Percentiles rank a stretch among this genome's conserved stretches.
These are phyloP conservation scores for Littorina saxatilis DNA, from an alignment of 1,140 invertebrate genomes.

Conservation along the genomic window DNA sequence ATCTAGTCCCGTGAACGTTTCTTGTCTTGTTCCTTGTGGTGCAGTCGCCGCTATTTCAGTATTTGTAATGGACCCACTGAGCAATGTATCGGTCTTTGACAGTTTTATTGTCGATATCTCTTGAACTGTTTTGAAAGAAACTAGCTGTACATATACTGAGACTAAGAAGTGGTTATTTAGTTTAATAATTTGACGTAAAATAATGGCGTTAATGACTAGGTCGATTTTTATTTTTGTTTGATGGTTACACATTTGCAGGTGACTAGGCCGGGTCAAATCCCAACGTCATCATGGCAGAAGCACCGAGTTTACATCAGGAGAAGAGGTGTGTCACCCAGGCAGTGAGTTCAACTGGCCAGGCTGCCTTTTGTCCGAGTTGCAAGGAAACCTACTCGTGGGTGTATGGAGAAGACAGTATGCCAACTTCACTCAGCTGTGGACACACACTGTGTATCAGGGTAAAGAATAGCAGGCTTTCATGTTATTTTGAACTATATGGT, in stretches of 20 bases:
- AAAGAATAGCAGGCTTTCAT: neutral
- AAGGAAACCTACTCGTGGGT: conserved; percentile 24
- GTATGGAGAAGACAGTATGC: conserved; percentile 17
- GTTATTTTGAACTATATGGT: neutral
- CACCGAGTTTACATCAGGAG: neutral
- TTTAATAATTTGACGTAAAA: too few relatives aligned
- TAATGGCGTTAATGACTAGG: too few relatives aligned
- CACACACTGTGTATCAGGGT: conserved; percentile 23
- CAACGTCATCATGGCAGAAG: conserved; percentile 5
- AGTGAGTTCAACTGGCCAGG: neutral
- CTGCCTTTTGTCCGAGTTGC: conserved; percentile 2
- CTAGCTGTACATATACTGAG: too few relatives aligned
- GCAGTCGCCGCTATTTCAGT: too few relatives aligned
- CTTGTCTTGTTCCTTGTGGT: neutral
- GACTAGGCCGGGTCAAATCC: too few relatives aligned
- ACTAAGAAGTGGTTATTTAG: too few relatives aligned
- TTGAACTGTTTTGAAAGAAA: neutral
- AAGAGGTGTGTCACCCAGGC: neutral
- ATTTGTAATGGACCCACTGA: too few relatives aligned
- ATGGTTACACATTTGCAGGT: too few relatives aligned
- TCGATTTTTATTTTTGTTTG: too few relatives aligned
- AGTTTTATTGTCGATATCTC: neutral
- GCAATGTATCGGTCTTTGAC: too few relatives aligned
- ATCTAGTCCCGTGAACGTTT: neutral
- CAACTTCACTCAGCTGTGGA: conserved; percentile 30